These are phyloP conservation scores for Bemisia tabaci DNA, from an alignment of 1,140 invertebrate species.

Conservation along the genomic window DNA sequence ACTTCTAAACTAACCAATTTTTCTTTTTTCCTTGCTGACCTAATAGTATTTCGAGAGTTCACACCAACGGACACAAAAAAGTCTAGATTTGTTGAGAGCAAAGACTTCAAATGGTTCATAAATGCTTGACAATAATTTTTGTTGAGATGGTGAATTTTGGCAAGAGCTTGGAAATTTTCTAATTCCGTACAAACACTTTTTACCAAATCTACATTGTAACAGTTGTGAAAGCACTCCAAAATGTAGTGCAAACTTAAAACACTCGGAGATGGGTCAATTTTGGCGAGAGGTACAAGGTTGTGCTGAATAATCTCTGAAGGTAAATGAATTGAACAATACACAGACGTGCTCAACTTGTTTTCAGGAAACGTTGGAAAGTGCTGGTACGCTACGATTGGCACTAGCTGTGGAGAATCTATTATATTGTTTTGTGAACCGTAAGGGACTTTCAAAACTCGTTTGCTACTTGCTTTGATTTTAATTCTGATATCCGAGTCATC, in stretches of 20 bases:
- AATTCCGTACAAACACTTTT: background rate
- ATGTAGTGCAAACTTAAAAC: background rate
- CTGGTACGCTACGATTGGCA: background rate
- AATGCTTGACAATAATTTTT: background rate
- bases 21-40: background rate
- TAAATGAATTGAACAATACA: background rate
- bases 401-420: background rate
- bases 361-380: background rate
- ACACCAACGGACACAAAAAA: background rate
- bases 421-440: background rate
- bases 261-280: background rate
- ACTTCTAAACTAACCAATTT: background rate
- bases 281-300: background rate
- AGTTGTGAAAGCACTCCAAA: background rate
- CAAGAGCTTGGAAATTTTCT: background rate
- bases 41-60: background rate
- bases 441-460: background rate
- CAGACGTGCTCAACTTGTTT: background rate
- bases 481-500: background rate
- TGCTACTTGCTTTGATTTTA: background rate
- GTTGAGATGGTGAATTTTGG: background rate
- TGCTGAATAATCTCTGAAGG: background rate
- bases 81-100: background rate
- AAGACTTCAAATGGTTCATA: background rate
- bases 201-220: background rate